These are phyloP conservation scores for Macquaria ambigua DNA, from an alignment of 2,113 vertebrate genomes.

Conservation along the genomic window DNA sequence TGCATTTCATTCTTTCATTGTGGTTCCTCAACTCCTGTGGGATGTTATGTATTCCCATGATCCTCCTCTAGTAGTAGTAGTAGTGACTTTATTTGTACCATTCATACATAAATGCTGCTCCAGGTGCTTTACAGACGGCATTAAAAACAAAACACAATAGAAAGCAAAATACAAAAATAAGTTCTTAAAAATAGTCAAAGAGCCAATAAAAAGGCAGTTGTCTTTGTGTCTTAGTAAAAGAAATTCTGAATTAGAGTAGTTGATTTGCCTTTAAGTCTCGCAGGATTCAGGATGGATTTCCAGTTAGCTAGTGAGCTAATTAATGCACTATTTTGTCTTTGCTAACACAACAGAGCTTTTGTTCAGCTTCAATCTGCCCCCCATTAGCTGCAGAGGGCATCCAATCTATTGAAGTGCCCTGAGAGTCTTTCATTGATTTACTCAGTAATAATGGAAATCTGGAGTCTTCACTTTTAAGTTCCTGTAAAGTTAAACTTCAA, in stretches of 20 bases:
- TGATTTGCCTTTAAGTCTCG: not conserved
- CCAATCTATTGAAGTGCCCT: slow-evolving; percentile 16
- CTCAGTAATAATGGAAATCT: not conserved
- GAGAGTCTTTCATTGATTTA: slow-evolving; percentile 36
- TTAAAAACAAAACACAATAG: too few relatives aligned
- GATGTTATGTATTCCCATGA: not conserved
- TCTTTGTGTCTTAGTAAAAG: not conserved
- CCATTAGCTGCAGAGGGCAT: slow-evolving; percentile 27
- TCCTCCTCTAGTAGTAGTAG: too few relatives aligned
- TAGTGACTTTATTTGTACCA: too few relatives aligned
- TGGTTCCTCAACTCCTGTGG: not conserved
- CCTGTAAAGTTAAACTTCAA: not conserved
- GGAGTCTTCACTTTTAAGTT: not conserved
- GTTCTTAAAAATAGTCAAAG: too few relatives aligned
- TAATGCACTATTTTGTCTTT: not conserved
- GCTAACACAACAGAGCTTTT: slow-evolving; percentile 27
- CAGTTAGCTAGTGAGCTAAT: slow-evolving; percentile 3
- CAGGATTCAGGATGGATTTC: not conserved
- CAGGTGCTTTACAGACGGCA: too few relatives aligned
- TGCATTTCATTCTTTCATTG: not conserved
- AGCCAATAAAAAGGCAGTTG: not conserved
- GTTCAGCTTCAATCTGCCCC: slow-evolving; percentile 6
- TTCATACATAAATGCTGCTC: too few relatives aligned
- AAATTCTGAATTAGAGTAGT: not conserved
- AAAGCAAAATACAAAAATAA: too few relatives aligned